These are phyloP conservation scores for Eristalis tenax DNA, from an alignment of 2,888 invertebrate genomes.

Conservation along the genomic window DNA sequence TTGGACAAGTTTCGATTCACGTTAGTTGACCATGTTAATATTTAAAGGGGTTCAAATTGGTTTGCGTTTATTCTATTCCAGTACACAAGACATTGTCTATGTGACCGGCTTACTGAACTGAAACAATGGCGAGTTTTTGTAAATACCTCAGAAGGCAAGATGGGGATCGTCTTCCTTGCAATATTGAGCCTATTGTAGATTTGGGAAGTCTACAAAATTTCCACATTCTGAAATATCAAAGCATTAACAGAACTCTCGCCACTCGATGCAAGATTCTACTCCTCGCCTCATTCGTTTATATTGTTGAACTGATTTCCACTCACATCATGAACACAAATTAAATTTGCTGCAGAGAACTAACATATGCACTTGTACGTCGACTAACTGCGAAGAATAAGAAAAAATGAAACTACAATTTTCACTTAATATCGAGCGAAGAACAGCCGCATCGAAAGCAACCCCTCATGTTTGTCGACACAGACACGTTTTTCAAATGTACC, in stretches of 20 bases:
- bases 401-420: constrained; percentile 14
- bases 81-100: too few species aligned
- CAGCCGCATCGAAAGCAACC: constrained; percentile 16
- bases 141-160: too few species aligned
- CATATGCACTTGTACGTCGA: constrained; percentile 25
- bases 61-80: too few species aligned
- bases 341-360: background rate
- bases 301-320: background rate
- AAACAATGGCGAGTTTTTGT: too few species aligned
- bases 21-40: too few species aligned
- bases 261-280: too few species aligned
- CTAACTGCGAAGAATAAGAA: background rate
- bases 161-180: too few species aligned
- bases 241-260: background rate
- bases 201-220: too few species aligned
- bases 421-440: constrained; percentile 20
- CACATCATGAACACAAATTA: background rate
- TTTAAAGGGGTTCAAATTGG: too few species aligned
- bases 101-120: too few species aligned
- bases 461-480: constrained; percentile 4
- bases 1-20: too few species aligned
- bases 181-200: too few species aligned
- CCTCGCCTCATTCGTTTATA: background rate
- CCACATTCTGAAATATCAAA: background rate
- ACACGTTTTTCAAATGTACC: constrained; percentile 54